Percentiles rank a stretch among this genome's conserved stretches.
phyloP scores from a whole-genome alignment of 2,113 vertebrate genomes.

The Struthio camelus region DNA sequence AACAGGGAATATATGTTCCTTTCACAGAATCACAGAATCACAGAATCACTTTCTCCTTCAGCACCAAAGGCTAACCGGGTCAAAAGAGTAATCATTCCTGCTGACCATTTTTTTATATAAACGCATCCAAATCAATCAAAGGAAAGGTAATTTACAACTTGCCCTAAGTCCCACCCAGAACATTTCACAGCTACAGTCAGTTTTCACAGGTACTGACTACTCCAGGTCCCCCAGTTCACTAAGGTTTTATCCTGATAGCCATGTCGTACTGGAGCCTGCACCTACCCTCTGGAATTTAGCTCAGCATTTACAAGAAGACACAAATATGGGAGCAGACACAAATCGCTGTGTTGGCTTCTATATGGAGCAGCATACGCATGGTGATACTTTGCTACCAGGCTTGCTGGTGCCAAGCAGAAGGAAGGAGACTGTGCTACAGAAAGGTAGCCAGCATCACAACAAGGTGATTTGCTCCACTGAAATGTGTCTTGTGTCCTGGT shows the following conservation, averaged over 20 bases:
- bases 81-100: background rate
- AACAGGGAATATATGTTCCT: background rate
- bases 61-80: background rate
- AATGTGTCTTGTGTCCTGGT: background rate
- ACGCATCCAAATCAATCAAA: background rate
- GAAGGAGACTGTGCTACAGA: background rate
- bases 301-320: background rate
- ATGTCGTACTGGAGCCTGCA: background rate
- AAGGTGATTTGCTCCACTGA: too few species aligned
- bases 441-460: background rate
- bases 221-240: background rate
- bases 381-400: background rate
- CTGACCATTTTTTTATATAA: background rate
- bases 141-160: background rate
- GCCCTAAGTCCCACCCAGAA: background rate
- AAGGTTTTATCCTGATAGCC: background rate
- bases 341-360: background rate
- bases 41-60: too few species aligned
- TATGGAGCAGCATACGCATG: background rate
- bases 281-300: background rate
- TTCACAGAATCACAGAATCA: too few species aligned
- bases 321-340: background rate
- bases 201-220: background rate
- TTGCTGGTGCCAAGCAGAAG: background rate
- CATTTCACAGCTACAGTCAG: fast-evolving